A percentile compares a stretch with the other conserved stretches of the same genome.
Conservation (phyloP, 35 echinoderm and acorn worm species). For the Lytechinus variegatus region DNA sequence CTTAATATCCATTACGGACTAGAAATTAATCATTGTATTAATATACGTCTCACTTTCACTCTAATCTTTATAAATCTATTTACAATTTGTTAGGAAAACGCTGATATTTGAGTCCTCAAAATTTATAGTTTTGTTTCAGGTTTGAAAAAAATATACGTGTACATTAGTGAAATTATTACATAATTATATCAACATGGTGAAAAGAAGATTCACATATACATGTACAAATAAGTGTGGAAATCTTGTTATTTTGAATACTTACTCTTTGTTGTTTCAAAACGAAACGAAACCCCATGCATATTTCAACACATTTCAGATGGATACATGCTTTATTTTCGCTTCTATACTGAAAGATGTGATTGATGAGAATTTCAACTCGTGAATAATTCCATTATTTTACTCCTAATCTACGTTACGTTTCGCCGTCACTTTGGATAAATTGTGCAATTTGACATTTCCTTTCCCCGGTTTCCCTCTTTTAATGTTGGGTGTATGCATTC, state of each 20-base stretch:
- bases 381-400: background rate
- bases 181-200: background rate
- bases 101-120: no score
- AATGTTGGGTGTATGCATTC: background rate
- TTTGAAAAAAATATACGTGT: no score
- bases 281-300: background rate
- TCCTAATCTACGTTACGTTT: background rate
- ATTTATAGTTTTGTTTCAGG: no score
- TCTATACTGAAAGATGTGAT: background rate
- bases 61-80: no score
- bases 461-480: background rate
- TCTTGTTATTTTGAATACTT: background rate
- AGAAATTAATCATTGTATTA: no score
- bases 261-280: background rate
- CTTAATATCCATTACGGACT: no score
- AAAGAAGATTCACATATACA: background rate
- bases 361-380: background rate
- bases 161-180: no score
- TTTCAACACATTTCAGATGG: background rate
- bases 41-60: no score
- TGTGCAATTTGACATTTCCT: background rate
- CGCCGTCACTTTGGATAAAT: background rate
- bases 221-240: background rate
- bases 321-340: background rate
- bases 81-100: no score